Conservation (phyloP, 2,797 vertebrate genomes). For the Agapornis canus region DNA sequence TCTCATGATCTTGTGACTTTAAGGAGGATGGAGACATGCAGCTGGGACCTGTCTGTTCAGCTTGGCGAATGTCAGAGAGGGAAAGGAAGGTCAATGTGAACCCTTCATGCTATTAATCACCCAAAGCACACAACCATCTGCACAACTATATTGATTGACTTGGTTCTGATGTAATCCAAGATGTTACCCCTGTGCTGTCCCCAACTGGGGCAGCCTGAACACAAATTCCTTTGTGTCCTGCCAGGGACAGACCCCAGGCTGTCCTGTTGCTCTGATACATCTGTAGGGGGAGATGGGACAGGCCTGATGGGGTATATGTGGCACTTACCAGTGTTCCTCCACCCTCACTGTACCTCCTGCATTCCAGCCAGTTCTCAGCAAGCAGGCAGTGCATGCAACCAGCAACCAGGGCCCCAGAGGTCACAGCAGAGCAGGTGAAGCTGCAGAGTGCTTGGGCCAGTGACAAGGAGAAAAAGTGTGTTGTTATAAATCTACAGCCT, state of each 20-base stretch:
- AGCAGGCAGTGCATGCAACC: fast-evolving
- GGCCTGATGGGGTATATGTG: background rate
- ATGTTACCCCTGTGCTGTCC: background rate
- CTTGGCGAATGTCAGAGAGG: background rate
- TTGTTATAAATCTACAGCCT: conserved; percentile 24
- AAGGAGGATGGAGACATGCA: background rate
- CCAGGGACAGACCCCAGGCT: background rate
- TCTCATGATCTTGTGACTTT: background rate
- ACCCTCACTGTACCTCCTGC: background rate
- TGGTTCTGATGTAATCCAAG: background rate
- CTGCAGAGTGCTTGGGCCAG: background rate
- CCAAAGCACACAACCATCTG: background rate
- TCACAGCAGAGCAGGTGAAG: background rate
- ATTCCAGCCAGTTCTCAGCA: background rate
- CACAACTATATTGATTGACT: fast-evolving
- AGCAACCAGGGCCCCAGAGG: fast-evolving
- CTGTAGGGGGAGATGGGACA: background rate
- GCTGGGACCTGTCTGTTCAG: background rate
- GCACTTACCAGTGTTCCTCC: background rate
- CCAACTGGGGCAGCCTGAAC: background rate
- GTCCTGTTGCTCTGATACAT: background rate
- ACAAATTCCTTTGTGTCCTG: background rate
- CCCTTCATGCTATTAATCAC: background rate
- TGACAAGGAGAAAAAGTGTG: conserved; percentile 3
- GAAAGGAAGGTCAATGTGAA: background rate